Evolutionary conservation across 2,888 invertebrate species (phyloP), one percentile per base, ranked within the genome.

Genomic region (Phania funesta): DNA sequence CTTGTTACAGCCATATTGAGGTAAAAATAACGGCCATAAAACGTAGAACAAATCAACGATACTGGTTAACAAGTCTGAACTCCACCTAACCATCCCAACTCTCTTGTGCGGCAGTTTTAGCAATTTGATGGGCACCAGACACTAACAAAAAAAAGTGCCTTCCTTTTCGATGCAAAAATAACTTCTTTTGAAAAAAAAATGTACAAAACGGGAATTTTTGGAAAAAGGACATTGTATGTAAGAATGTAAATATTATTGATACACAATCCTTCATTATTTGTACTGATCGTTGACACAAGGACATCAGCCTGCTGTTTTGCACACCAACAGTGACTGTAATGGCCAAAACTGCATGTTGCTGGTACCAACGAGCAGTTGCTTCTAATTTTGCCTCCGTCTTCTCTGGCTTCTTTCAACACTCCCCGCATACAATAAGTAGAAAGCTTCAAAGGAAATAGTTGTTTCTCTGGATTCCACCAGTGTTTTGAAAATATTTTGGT

Each of bases 401-500:
- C 6, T 32, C 46, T 38, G 2, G 1, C 35, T 13, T 38, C n/a
- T 38, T 24, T 32, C 50, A 16, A 18, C 20, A 26, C 32, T 46
- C 54, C 52, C 54, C 54, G 20, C 41, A 20, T 38, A n/a, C n/a
- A 46, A 46, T 32, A 1, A 50, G 24, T 18, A 11, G 18, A 41
- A 32, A 46, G 64, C 70, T 54, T 71, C 48, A 58, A 56, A 58
- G 20, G 20, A 11, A 64, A n/a, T 24, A 3, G 29, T 7, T 22
- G n/a, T 52, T 32, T 41, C 16, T 29, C 46, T 29, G n/a, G 20
- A 41, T 44, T 35, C 35, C 11, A 24, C 4, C 32, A 22, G 24
- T 80, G 78, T 83, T 84, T 80, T 84, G 77, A 82, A 84, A 84
- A 84, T 68, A 83, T 77, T 82, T 80, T 60, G 84, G 84, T 83